Base-by-base conservation (phyloP, 2,113 vertebrate species). In the Crotophaga sulcirostris region DNA sequence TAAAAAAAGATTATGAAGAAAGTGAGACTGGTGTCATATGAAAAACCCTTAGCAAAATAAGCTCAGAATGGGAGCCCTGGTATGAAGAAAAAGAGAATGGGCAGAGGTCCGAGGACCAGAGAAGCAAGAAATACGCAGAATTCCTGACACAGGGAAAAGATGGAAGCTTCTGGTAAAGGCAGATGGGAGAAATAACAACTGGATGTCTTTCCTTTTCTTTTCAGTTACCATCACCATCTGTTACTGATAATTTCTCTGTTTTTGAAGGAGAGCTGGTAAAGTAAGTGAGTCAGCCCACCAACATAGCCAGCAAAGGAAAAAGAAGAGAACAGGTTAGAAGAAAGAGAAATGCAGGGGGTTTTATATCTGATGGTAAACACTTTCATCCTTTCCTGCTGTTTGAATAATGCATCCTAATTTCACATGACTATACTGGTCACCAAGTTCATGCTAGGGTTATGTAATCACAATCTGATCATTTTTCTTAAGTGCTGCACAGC, bases 381-480 rank as follows among this genome's bases (percentile, higher is more conserved):
- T 96, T 95, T 82, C 93, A 93, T 96, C 94, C 88, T 92, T 89
- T 86, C 94, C 93, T 89, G 84, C 79, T 89, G 86, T 64, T 94
- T 95, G 94, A 96, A 96, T 95, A 93, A 97, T 96, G 93, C 88
- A 94, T 96, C 90, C 96, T 94, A 94, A 95, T 96, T 90, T 96
- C 93, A 97, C 83, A 87, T 84, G 90, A 95, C 92, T 94, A 29
- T 87, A 78, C 81, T 95, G 92, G 96, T 96, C 96, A 96, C 92
- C 74, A 86, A 81, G 93, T 96, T 97, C 96, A 96, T 60, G 73
- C 52, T 90, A 72, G 76, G 92, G 96, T 96, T 96, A 96, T 96
- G 92, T 81, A 90, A 95, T 97, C 94, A 96, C 92, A 90, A 79
- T 94, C 83, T 94, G 93, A 95, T 92, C 85, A 84, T 96, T 96